A percentile compares a stretch with the other conserved stretches of the same genome.
Conservation (phyloP, 2,888 invertebrate genomes). For the Carcina quercana region DNA sequence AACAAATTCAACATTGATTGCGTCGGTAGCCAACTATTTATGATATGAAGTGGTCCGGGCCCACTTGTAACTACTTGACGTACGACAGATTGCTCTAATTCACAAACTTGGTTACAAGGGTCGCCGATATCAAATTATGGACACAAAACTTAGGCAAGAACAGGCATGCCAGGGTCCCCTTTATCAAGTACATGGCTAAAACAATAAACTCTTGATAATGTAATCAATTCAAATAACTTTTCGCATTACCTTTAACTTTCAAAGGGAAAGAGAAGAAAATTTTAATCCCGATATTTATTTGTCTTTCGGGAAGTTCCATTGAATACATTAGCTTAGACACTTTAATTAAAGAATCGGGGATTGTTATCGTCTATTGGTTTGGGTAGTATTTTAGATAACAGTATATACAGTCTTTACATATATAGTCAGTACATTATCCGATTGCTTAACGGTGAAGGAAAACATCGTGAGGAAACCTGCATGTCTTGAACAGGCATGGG, state of each 20-base stretch:
- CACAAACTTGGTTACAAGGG: conserved; percentile 48
- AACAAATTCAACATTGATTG: background rate
- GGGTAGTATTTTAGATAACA: too few relatives aligned
- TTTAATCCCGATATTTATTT: conserved; percentile 20
- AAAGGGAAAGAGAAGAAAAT: conserved; percentile 14
- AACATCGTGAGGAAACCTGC: too few relatives aligned
- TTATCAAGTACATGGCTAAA: conserved; percentile 29
- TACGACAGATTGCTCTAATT: conserved; percentile 45
- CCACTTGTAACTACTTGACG: conserved; percentile 26
- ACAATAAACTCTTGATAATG: conserved; percentile 33
- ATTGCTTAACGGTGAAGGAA: too few relatives aligned
- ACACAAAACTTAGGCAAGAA: conserved; percentile 33
- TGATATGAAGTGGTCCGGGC: background rate
- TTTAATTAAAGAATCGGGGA: too few relatives aligned
- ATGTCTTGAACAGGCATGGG: too few relatives aligned
- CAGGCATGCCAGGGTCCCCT: conserved; percentile 20
- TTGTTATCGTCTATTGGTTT: too few relatives aligned
- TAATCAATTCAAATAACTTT: conserved; percentile 34
- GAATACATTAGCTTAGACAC: conserved; percentile 19
- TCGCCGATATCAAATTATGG: conserved; percentile 43
- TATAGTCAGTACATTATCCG: too few relatives aligned
- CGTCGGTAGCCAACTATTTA: background rate
- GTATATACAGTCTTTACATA: too few relatives aligned
- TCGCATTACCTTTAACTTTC: conserved; percentile 20
- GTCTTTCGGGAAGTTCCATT: conserved; percentile 13